Conservation (phyloP, 2,888 invertebrate species). For the Aplocera efformata region DNA sequence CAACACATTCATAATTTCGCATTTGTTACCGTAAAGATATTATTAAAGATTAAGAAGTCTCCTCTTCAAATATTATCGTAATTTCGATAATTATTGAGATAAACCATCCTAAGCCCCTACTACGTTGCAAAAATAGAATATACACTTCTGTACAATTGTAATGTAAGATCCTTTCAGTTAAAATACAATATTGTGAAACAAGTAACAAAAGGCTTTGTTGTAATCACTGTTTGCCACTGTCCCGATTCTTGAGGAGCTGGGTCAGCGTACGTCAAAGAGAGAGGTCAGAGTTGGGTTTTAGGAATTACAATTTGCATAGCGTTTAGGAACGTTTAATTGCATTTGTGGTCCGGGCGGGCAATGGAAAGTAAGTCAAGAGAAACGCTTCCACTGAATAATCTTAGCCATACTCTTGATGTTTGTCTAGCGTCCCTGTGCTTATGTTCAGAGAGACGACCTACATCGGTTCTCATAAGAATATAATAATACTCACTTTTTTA, state of each 20-base stretch:
- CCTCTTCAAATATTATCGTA: too few relatives aligned
- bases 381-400: slow-evolving; percentile 3
- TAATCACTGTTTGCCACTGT: slow-evolving; percentile 1
- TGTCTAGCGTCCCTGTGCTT: too few relatives aligned
- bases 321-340: slow-evolving; percentile 13
- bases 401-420: background rate
- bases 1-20: too few relatives aligned
- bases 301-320: slow-evolving; percentile 10
- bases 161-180: background rate
- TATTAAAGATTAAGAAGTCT: too few relatives aligned
- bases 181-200: background rate
- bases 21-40: too few relatives aligned
- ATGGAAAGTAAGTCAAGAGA: background rate
- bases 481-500: too few relatives aligned
- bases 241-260: slow-evolving; percentile 19
- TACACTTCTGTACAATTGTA: too few relatives aligned
- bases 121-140: too few relatives aligned
- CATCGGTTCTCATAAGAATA: too few relatives aligned
- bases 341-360: slow-evolving; percentile 7
- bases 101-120: too few relatives aligned
- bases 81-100: too few relatives aligned
- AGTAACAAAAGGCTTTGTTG: background rate
- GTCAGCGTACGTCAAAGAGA: slow-evolving; percentile 30
- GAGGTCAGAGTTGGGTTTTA: slow-evolving; percentile 7
- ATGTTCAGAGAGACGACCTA: too few relatives aligned